Evolutionary conservation across 2,113 vertebrate species (phyloP).

Genomic region (Abramis brama): DNA sequence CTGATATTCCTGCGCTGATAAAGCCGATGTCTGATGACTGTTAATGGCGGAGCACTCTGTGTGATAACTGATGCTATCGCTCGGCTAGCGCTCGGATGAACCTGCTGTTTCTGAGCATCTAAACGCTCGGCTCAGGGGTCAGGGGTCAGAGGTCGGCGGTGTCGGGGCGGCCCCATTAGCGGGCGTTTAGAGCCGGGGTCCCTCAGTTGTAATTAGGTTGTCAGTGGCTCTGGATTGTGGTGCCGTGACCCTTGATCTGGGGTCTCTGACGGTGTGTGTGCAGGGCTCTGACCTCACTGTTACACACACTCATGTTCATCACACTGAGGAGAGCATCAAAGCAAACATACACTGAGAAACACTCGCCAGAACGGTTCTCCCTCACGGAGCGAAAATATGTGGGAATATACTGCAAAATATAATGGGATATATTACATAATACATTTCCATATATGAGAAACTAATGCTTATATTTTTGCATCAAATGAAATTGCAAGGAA

Average conservation of each 20-base stretch:
- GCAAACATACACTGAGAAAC: not conserved
- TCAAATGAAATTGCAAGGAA: not conserved
- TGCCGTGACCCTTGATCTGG: slow-evolving; percentile 70
- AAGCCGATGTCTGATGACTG: slow-evolving; percentile 77
- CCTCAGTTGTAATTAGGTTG: slow-evolving; percentile 74
- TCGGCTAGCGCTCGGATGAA: slow-evolving; percentile 36
- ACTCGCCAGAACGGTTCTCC: not conserved
- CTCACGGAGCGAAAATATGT: no score
- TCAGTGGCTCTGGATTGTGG: slow-evolving; percentile 65
- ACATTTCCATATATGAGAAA: no score
- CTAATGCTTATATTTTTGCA: no score
- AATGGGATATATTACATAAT: no score
- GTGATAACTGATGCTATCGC: slow-evolving; percentile 71
- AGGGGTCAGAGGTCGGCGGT: not conserved
- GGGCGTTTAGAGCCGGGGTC: slow-evolving; percentile 54
- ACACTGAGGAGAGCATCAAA: not conserved
- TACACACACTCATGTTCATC: slow-evolving; percentile 43
- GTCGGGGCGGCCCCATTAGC: slow-evolving; percentile 54
- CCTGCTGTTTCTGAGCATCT: slow-evolving; percentile 27
- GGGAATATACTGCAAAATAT: no score
- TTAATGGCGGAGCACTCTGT: slow-evolving; percentile 76
- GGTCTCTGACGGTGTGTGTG: slow-evolving; percentile 69
- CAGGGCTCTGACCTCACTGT: slow-evolving; percentile 65
- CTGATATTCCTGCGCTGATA: slow-evolving; percentile 74
- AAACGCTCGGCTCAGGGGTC: slow-evolving; percentile 59